Conservation (phyloP, 23 tunicate species). For the Trididemnum clinides region DNA sequence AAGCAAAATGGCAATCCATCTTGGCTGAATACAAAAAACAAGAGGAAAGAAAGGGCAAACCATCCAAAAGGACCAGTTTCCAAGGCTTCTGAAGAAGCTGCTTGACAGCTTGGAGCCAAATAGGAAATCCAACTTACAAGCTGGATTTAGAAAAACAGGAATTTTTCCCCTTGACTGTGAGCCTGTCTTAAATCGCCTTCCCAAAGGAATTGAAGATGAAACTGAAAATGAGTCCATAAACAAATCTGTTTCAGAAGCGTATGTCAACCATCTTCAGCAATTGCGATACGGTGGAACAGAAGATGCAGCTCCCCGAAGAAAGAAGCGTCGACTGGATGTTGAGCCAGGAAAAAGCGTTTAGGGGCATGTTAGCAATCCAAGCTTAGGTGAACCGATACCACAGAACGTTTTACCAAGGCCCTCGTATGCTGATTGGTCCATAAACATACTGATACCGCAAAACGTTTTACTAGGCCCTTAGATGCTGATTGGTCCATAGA, state of each 20-base stretch:
- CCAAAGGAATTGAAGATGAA: not conserved
- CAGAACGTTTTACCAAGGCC: too few relatives aligned
- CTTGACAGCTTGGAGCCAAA: constrained; percentile 16
- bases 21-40: not conserved
- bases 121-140: constrained; percentile 11
- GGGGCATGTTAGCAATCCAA: not conserved
- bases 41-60: constrained; percentile 19
- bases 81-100: constrained; percentile 24
- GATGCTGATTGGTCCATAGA: too few relatives aligned
- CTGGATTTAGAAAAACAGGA: constrained; percentile 42
- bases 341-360: constrained; percentile 12
- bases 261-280: not conserved
- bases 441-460: too few relatives aligned
- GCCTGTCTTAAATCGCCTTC: constrained; percentile 33
- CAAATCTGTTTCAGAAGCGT: constrained; percentile 9
- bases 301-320: constrained; percentile 30
- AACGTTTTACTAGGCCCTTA: too few relatives aligned
- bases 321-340: constrained; percentile 30
- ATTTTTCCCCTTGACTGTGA: constrained; percentile 28
- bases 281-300: constrained; percentile 13
- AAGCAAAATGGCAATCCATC: constrained; percentile 3
- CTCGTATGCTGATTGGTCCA: too few relatives aligned
- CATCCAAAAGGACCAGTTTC: constrained; percentile 29
- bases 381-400: too few relatives aligned
- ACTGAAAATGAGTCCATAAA: constrained; percentile 23